Evolutionary conservation across 2,113 vertebrate species (phyloP).

Genomic region (Alligator sinensis): DNA sequence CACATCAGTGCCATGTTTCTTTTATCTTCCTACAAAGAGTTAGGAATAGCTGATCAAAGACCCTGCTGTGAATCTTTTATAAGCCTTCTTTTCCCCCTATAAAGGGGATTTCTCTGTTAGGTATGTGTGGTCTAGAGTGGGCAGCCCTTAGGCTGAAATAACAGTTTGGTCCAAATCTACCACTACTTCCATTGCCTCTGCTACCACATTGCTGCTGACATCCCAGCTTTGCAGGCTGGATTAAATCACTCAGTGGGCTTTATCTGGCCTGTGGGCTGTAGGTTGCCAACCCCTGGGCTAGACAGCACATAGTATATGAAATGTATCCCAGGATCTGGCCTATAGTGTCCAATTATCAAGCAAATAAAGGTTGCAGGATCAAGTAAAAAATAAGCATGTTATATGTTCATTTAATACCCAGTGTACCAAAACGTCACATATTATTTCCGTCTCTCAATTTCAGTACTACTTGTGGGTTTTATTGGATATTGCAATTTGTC

Average conservation of each 20-base stretch:
- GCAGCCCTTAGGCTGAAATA: not conserved
- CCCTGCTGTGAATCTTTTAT: not conserved
- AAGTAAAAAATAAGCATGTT: not conserved
- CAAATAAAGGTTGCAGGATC: not conserved
- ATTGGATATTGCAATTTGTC: not conserved
- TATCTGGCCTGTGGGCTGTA: too few species aligned
- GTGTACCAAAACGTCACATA: not conserved
- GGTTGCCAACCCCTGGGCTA: not conserved
- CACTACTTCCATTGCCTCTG: too few species aligned
- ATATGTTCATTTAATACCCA: not conserved
- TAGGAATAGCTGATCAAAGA: too few species aligned
- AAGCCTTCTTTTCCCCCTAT: not conserved
- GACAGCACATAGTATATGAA: not conserved
- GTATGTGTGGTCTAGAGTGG: not conserved
- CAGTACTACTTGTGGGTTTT: not conserved
- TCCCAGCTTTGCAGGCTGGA: too few species aligned
- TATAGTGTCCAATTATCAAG: not conserved
- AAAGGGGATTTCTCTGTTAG: not conserved
- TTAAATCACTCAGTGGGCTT: too few species aligned
- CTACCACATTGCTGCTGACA: too few species aligned
- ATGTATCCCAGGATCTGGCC: not conserved
- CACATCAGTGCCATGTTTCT: not conserved
- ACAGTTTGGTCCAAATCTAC: not conserved
- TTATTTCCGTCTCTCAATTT: not conserved
- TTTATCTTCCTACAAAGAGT: not conserved